Evolutionary conservation across 2,888 invertebrate species (phyloP).

Genomic region (Apantesis nais): DNA sequence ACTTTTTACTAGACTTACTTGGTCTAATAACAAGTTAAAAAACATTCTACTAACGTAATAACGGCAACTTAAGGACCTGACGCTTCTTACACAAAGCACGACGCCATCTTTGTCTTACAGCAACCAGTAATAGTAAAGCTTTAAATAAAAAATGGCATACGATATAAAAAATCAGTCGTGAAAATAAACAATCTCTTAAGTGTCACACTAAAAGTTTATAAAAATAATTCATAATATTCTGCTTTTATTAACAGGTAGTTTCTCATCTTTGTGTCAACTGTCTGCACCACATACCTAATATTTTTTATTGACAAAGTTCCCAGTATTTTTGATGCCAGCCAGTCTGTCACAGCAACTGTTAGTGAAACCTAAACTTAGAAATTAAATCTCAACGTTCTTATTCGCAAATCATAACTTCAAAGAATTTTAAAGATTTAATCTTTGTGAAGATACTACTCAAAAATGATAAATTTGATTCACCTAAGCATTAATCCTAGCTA

Average conservation of each 20-base stretch:
- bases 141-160: no score
- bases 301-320: not conserved
- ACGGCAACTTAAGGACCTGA: no score
- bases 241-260: not conserved
- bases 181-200: no score
- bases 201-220: no score
- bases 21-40: no score
- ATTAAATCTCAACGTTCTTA: slow-evolving; percentile 36
- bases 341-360: slow-evolving; percentile 27
- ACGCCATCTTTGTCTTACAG: no score
- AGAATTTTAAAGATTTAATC: slow-evolving; percentile 48
- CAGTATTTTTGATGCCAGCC: slow-evolving; percentile 11
- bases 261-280: not conserved
- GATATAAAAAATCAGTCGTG: no score
- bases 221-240: not conserved
- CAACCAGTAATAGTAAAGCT: no score
- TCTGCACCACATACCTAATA: not conserved
- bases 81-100: no score
- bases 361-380: slow-evolving; percentile 33
- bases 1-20: no score
- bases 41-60: no score
- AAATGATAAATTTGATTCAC: slow-evolving; percentile 63
- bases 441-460: slow-evolving; percentile 38
- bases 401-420: slow-evolving; percentile 39
- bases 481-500: slow-evolving; percentile 71